phyloP scores from a whole-genome alignment of 2,113 vertebrate genomes.

The Tragelaphus scriptus region DNA sequence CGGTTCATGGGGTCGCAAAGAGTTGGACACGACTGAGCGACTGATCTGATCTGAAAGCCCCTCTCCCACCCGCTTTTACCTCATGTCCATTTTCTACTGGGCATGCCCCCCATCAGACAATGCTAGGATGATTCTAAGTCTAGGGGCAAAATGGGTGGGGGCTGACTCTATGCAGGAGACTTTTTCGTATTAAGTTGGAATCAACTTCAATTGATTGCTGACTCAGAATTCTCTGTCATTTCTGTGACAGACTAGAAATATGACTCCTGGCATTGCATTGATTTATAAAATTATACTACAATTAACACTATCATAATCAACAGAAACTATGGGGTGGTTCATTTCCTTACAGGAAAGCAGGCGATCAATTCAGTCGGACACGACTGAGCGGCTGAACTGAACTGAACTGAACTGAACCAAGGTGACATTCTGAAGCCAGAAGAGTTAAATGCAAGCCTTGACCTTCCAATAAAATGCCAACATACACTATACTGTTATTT shows the following conservation, averaged over 20 bases:
- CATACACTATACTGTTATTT: neutral
- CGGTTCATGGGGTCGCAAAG: no score
- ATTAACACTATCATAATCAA: neutral
- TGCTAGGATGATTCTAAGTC: neutral
- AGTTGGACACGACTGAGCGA: no score
- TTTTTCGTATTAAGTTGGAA: neutral
- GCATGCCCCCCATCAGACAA: neutral
- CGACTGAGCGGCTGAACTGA: neutral
- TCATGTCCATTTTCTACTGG: neutral
- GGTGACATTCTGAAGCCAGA: neutral
- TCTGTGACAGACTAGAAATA: neutral
- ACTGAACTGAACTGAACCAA: constrained; percentile 6
- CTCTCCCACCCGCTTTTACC: neutral
- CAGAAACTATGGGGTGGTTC: neutral
- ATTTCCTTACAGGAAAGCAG: neutral
- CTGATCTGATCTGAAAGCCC: no score
- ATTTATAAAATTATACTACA: neutral
- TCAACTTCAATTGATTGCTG: neutral
- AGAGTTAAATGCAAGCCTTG: neutral
- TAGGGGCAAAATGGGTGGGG: neutral
- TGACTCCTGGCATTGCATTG: neutral
- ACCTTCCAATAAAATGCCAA: neutral
- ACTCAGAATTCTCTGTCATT: neutral
- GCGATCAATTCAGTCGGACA: neutral
- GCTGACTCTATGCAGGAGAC: neutral